Evolutionary conservation across 2,888 invertebrate genomes (phyloP).

Genomic region (Thalpophila matura): DNA sequence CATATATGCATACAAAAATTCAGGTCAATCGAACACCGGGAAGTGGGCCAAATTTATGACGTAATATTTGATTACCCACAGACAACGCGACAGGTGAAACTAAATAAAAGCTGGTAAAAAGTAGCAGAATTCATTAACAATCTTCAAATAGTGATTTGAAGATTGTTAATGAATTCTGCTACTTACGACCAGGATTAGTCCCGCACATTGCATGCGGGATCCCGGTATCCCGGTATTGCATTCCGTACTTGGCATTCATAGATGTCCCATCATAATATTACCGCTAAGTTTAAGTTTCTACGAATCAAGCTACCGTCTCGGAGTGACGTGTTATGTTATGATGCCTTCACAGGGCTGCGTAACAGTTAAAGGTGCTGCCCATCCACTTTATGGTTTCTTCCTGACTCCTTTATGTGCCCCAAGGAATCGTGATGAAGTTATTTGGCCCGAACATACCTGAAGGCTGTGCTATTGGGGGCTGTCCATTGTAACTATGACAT

Average conservation of each 20-base stretch:
- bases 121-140: not conserved
- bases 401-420: not conserved
- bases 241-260: too few relatives aligned
- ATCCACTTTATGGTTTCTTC: not conserved
- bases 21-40: too few relatives aligned
- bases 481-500: not conserved
- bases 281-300: not conserved
- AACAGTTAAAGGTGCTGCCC: not conserved
- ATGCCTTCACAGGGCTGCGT: conserved; percentile 4
- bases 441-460: not conserved
- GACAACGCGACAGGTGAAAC: too few relatives aligned
- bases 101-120: too few relatives aligned
- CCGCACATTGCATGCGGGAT: too few relatives aligned
- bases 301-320: not conserved
- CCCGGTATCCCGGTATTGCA: too few relatives aligned
- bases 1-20: too few relatives aligned
- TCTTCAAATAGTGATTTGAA: too few relatives aligned
- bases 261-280: not conserved
- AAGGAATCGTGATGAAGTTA: not conserved
- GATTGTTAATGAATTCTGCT: too few relatives aligned
- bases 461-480: not conserved
- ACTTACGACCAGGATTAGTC: too few relatives aligned
- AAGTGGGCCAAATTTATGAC: too few relatives aligned
- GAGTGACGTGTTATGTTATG: not conserved
- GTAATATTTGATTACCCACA: too few relatives aligned